These are phyloP conservation scores for Colossoma macropomum DNA, from an alignment of 2,113 vertebrate species.

Conservation along the genomic window DNA sequence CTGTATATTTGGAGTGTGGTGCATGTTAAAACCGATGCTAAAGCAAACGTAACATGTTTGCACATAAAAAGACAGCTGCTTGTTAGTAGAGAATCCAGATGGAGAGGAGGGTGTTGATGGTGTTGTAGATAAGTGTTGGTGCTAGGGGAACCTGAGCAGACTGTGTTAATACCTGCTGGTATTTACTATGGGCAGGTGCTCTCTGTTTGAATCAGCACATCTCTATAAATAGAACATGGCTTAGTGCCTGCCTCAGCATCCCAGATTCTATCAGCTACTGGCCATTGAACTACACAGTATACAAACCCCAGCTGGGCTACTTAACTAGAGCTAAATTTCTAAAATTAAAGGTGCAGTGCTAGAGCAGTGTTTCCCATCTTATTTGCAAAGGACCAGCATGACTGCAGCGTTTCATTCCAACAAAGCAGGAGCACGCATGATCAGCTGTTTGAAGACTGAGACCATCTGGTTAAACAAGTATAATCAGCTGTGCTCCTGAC, in stretches of 20 bases:
- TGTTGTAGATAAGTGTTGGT: conserved; percentile 19
- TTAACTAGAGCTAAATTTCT: not conserved
- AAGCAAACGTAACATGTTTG: conserved; percentile 3
- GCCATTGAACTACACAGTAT: not conserved
- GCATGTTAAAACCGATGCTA: not conserved
- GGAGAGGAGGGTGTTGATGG: conserved; percentile 33
- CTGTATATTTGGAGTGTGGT: not conserved
- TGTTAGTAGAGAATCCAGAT: conserved; percentile 27
- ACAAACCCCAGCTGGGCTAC: not conserved
- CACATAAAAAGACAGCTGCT: conserved; percentile 7
- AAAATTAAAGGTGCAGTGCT: too few relatives aligned
- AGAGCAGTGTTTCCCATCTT: too few relatives aligned
- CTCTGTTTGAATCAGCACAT: conserved; percentile 38
- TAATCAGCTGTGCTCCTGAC: too few relatives aligned
- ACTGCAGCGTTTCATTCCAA: too few relatives aligned
- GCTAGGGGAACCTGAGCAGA: conserved; percentile 36
- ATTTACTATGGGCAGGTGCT: conserved; percentile 55
- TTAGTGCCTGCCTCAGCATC: conserved; percentile 42
- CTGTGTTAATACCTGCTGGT: conserved; percentile 49
- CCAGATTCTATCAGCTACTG: not conserved
- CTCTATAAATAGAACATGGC: conserved; percentile 51
- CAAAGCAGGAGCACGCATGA: too few relatives aligned
- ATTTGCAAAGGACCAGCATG: too few relatives aligned
- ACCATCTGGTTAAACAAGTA: too few relatives aligned
- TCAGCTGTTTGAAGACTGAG: too few relatives aligned